phyloP scores from a whole-genome alignment of 2,888 invertebrate genomes.

The Rutpela maculata region DNA sequence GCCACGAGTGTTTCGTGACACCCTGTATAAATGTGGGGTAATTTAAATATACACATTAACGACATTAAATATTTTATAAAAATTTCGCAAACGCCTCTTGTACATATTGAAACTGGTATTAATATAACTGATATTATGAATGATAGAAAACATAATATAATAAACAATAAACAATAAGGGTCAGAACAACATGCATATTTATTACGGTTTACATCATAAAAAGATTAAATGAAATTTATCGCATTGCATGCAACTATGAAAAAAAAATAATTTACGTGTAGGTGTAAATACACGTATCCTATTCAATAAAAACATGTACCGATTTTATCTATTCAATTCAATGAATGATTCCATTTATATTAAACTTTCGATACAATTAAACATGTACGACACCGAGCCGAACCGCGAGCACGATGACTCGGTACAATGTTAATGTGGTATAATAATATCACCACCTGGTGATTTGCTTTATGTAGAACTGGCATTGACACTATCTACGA shows the following conservation, averaged over 20 bases:
- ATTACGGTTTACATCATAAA: conserved; percentile 25
- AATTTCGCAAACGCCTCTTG: not conserved
- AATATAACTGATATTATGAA: not conserved
- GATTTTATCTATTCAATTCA: conserved; percentile 47
- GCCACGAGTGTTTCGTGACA: too few relatives aligned
- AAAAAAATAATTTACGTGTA: conserved; percentile 21
- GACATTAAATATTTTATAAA: not conserved
- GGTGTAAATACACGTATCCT: conserved; percentile 46
- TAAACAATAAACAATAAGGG: conserved; percentile 8
- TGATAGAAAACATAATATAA: not conserved
- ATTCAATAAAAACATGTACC: conserved; percentile 46
- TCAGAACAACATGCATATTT: conserved; percentile 13
- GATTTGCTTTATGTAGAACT: conserved; percentile 62
- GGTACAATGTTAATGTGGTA: conserved; percentile 64
- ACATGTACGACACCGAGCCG: conserved; percentile 24
- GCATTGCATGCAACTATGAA: not conserved
- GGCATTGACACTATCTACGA: conserved; percentile 64
- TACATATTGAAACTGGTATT: not conserved
- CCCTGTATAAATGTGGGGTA: too few relatives aligned
- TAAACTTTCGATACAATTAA: conserved; percentile 31
- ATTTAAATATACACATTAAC: too few relatives aligned
- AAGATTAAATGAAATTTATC: conserved; percentile 7
- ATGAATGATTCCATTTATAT: conserved; percentile 57
- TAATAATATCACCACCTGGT: conserved; percentile 69
- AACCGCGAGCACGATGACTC: conserved; percentile 55